Conservation (phyloP, 1,140 invertebrate genomes). For the Bombus breviceps region DNA sequence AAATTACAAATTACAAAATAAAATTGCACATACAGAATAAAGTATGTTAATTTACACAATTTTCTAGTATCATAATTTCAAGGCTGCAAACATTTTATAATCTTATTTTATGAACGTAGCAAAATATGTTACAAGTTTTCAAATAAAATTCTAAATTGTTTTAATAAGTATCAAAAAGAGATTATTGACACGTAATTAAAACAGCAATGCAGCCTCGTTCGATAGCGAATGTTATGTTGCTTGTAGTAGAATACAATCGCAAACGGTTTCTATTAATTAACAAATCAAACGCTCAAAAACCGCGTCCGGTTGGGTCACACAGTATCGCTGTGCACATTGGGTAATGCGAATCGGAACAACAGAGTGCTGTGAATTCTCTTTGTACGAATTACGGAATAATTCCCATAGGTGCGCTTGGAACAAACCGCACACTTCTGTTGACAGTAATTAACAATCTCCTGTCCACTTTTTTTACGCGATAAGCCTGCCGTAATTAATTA, state of each 20-base stretch:
- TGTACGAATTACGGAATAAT: conserved; percentile 30
- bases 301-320: neutral
- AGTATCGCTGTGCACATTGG: neutral
- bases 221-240: neutral
- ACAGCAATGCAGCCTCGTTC: neutral
- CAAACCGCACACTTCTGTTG: conserved; percentile 19
- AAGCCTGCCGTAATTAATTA: neutral
- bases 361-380: conserved; percentile 20
- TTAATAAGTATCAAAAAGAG: neutral
- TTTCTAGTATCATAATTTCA: neutral
- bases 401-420: neutral
- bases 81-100: neutral
- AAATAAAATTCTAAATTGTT: neutral
- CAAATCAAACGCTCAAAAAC: conserved; percentile 43
- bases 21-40: too few species aligned
- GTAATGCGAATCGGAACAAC: conserved; percentile 26
- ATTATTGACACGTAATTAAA: conserved; percentile 1
- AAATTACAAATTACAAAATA: neutral
- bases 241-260: neutral
- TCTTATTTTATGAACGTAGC: neutral
- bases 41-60: neutral
- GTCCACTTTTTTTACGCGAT: neutral
- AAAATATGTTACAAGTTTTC: neutral
- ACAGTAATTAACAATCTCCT: conserved; percentile 20
- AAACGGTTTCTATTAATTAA: conserved; percentile 49